phyloP scores from a whole-genome alignment of 2,888 invertebrate species.

The Drosophila borealis region DNA sequence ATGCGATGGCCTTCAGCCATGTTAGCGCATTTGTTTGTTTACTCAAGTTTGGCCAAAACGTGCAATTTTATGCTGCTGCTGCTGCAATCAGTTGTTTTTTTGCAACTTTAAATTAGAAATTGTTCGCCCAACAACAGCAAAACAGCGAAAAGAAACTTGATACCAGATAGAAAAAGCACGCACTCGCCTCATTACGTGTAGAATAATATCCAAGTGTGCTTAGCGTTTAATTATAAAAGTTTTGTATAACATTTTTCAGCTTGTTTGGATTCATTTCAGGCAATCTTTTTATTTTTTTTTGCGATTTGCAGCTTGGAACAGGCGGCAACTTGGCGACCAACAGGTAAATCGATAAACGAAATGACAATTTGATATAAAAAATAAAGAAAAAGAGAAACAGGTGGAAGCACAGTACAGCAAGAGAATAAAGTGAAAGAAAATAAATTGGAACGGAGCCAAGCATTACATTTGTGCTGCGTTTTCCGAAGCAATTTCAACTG shows the following conservation, averaged over 20 bases:
- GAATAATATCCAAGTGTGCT: conserved; percentile 23
- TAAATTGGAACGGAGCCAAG: conserved; percentile 21
- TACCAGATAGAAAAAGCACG: conserved; percentile 40
- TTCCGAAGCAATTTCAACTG: conserved; percentile 21
- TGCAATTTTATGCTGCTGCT: conserved; percentile 28
- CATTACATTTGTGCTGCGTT: conserved; percentile 3
- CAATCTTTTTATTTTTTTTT: conserved; percentile 2
- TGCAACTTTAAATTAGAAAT: conserved; percentile 76
- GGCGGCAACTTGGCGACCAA: conserved; percentile 14
- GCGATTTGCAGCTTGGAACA: not conserved
- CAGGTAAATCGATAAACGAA: conserved; percentile 53
- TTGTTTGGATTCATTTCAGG: conserved; percentile 20
- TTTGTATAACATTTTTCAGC: conserved; percentile 19
- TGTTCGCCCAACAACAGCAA: conserved; percentile 28
- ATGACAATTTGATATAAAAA: conserved; percentile 24
- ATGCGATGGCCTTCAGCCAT: conserved; percentile 18
- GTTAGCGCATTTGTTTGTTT: conserved; percentile 69
- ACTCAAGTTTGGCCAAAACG: conserved; percentile 50
- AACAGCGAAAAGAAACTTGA: conserved; percentile 13
- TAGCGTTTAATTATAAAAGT: conserved; percentile 61
- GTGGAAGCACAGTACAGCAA: not conserved
- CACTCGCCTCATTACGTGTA: conserved; percentile 30
- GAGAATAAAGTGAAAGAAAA: not conserved
- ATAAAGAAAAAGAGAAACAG: not conserved
- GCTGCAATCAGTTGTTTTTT: conserved; percentile 34